phyloP scores from a whole-genome alignment of 1,140 invertebrate genomes.

The Lepidurus arcticus region DNA sequence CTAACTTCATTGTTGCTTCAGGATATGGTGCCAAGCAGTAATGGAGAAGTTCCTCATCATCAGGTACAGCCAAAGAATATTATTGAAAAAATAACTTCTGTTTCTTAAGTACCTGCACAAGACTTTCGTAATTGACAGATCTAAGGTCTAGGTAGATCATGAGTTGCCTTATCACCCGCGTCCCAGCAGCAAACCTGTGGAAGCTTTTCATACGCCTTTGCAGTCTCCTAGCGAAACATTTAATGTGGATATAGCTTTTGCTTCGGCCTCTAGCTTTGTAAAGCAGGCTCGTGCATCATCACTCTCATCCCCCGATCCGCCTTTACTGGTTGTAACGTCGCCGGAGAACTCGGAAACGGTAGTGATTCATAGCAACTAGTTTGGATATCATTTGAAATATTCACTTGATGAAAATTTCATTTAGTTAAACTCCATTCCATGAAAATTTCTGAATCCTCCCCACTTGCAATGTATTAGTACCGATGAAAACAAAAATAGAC shows the following conservation, averaged over 20 bases:
- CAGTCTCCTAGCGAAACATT: constrained; percentile 6
- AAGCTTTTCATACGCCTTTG: constrained; percentile 21
- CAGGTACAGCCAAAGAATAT: neutral
- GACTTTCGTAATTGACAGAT: neutral
- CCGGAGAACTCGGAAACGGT: constrained; percentile 1
- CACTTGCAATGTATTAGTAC: no score
- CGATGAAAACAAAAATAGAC: no score
- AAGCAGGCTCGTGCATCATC: neutral
- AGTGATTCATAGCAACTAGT: neutral
- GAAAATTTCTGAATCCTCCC: no score
- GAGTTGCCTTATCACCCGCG: constrained; percentile 9
- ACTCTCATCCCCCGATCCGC: neutral
- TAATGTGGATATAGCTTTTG: neutral
- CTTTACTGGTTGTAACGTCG: constrained; percentile 12
- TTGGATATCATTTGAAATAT: neutral
- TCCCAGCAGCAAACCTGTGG: constrained; percentile 15
- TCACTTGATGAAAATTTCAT: no score
- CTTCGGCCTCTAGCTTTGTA: neutral
- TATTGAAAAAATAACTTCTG: neutral
- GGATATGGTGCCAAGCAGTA: neutral
- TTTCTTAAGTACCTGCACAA: neutral
- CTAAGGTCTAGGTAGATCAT: constrained; percentile 18
- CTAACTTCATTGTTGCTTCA: constrained; percentile 5
- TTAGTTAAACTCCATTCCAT: no score
- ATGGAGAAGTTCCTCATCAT: neutral